A percentile compares a stretch with the other conserved stretches of the same genome.
These are phyloP conservation scores for Brachyalestes nurse DNA, from an alignment of 2,797 vertebrate species.

Conservation along the genomic window DNA sequence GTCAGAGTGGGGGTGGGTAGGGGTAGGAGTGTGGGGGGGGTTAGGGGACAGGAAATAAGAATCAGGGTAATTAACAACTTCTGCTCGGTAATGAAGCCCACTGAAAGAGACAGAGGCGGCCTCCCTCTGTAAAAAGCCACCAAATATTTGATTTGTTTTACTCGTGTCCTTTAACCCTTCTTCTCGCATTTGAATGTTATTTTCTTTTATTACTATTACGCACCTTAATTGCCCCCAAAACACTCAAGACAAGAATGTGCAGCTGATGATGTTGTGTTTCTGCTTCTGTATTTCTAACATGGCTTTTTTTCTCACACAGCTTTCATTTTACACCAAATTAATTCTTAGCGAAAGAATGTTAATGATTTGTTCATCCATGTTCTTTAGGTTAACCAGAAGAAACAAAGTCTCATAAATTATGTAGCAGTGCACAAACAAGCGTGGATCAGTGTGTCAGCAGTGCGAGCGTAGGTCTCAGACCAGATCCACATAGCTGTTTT, in stretches of 20 bases:
- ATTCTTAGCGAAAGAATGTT: slow-evolving; percentile 21
- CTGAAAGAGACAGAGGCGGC: slow-evolving; percentile 68
- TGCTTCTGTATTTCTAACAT: slow-evolving; percentile 24
- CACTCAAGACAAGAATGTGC: slow-evolving; percentile 19
- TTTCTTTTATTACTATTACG: slow-evolving; percentile 39
- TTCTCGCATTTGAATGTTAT: slow-evolving; percentile 32
- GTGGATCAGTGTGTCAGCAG: slow-evolving; percentile 22
- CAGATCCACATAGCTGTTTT: background rate
- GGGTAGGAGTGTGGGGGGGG: slow-evolving; percentile 59
- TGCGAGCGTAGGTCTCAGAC: background rate
- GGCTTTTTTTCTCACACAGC: slow-evolving; percentile 9
- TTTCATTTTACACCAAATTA: slow-evolving; percentile 23
- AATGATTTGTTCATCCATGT: slow-evolving; percentile 45
- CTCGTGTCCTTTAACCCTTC: slow-evolving; percentile 28
- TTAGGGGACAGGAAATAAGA: slow-evolving; percentile 88
- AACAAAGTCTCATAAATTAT: slow-evolving; percentile 44
- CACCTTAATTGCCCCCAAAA: slow-evolving; percentile 43
- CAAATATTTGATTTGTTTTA: slow-evolving; percentile 60
- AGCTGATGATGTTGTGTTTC: slow-evolving; percentile 27
- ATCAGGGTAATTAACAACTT: slow-evolving; percentile 91
- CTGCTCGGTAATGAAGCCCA: slow-evolving; percentile 84
- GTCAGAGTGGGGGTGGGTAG: slow-evolving; percentile 75
- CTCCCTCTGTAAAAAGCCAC: slow-evolving; percentile 68
- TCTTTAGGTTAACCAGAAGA: slow-evolving; percentile 33
- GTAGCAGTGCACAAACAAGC: slow-evolving; percentile 35